These are phyloP conservation scores for Azorinus chamasolen DNA, from an alignment of 2,888 invertebrate genomes.

Conservation along the genomic window DNA sequence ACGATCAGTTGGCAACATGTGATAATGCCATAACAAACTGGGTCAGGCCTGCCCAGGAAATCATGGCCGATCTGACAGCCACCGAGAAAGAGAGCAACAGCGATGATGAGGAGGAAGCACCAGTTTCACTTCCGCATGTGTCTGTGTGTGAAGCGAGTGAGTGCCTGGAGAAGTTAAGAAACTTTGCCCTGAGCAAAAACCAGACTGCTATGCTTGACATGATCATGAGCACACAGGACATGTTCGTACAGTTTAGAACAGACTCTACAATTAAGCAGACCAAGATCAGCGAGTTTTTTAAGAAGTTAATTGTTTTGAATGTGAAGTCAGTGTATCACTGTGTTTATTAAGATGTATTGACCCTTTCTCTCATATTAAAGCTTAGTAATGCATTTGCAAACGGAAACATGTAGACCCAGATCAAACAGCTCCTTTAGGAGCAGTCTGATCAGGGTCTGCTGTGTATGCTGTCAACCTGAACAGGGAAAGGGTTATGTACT, in stretches of 20 bases:
- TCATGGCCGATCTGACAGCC: too few relatives aligned
- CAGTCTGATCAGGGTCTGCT: too few relatives aligned
- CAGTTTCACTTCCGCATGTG: not conserved
- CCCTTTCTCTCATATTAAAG: too few relatives aligned
- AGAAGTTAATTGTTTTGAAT: too few relatives aligned
- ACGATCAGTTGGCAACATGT: conserved; percentile 20
- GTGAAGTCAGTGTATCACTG: too few relatives aligned
- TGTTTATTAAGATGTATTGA: too few relatives aligned
- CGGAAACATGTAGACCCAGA: too few relatives aligned
- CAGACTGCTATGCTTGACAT: not conserved
- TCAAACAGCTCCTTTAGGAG: too few relatives aligned
- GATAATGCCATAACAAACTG: conserved; percentile 27
- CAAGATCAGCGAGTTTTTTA: conserved; percentile 19
- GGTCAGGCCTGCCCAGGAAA: conserved; percentile 16
- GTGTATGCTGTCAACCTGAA: too few relatives aligned
- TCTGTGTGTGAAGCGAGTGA: not conserved
- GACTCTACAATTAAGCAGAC: conserved; percentile 7
- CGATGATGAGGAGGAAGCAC: not conserved
- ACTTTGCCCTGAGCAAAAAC: not conserved
- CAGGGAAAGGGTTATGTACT: too few relatives aligned
- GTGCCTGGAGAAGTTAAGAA: conserved; percentile 2
- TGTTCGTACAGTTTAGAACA: conserved; percentile 4
- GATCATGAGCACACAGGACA: conserved; percentile 3
- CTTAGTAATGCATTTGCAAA: too few relatives aligned
- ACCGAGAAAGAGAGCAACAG: not conserved